Conservation (phyloP, 2,888 invertebrate species). For the Orchesellides sinensis region DNA sequence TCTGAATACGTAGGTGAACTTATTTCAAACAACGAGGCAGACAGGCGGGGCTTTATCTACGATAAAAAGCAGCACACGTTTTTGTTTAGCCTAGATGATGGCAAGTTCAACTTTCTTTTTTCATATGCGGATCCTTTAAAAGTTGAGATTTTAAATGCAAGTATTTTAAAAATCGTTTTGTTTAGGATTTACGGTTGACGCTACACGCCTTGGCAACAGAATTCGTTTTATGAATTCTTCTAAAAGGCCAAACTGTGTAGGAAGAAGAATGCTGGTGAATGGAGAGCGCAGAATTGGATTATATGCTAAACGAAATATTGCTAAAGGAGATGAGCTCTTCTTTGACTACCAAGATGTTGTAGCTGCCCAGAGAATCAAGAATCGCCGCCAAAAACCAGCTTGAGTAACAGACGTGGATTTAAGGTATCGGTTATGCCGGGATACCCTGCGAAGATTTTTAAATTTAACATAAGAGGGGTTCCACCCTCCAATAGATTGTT, state of each 20-base stretch:
- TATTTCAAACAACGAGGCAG: neutral
- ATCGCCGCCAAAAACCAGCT: no score
- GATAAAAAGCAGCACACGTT: neutral
- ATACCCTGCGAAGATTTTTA: no score
- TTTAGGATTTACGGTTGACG: conserved; percentile 15
- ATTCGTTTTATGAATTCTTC: conserved; percentile 24
- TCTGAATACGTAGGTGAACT: neutral
- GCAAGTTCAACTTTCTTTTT: neutral
- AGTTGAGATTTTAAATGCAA: neutral
- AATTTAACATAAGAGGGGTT: no score
- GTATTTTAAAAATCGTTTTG: neutral
- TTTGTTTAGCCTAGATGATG: neutral
- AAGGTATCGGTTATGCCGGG: no score
- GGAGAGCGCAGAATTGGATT: conserved; percentile 17
- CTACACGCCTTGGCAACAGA: neutral
- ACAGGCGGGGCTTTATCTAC: neutral
- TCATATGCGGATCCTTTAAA: neutral
- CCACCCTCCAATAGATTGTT: no score
- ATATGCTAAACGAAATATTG: conserved; percentile 1
- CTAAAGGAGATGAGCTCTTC: neutral
- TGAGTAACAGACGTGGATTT: no score
- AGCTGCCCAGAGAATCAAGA: no score
- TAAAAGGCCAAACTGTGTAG: conserved; percentile 5
- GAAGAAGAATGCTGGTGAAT: conserved; percentile 9
- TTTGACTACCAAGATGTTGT: conserved; percentile 19